phyloP scores from a whole-genome alignment of 2,888 invertebrate genomes.

The Eustalomyia histrio region DNA sequence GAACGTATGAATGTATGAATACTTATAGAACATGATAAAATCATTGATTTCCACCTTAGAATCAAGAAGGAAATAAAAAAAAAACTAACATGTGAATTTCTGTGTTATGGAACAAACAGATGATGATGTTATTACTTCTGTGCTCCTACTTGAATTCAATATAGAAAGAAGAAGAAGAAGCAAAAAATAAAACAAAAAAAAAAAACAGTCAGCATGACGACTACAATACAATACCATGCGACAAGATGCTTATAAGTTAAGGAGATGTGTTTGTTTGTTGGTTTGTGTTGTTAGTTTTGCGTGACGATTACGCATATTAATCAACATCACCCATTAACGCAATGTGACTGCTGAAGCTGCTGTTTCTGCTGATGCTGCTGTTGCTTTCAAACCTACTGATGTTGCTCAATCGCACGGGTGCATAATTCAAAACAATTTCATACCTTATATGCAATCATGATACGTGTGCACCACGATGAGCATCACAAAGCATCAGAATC shows the following conservation, averaged over 20 bases:
- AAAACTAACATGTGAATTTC: neutral
- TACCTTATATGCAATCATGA: slow-evolving; percentile 66
- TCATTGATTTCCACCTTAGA: slow-evolving; percentile 59
- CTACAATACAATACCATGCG: slow-evolving; percentile 21
- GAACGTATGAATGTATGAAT: slow-evolving; percentile 5
- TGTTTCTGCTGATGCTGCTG: slow-evolving; percentile 46
- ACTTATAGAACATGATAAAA: slow-evolving; percentile 37
- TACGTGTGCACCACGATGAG: slow-evolving; percentile 52
- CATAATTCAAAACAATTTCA: slow-evolving; percentile 68
- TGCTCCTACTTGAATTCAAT: neutral
- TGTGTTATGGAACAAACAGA: slow-evolving; percentile 40
- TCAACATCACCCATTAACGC: slow-evolving; percentile 65
- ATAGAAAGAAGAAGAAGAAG: neutral
- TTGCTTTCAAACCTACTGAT: slow-evolving; percentile 44
- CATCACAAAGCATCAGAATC: slow-evolving; percentile 35
- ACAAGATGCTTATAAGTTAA: slow-evolving; percentile 40
- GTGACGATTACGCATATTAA: slow-evolving; percentile 66
- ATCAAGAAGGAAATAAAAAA: slow-evolving; percentile 14
- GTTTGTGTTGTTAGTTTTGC: slow-evolving; percentile 60
- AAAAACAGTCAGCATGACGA: slow-evolving; percentile 67
- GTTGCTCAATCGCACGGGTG: slow-evolving; percentile 64
- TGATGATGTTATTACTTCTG: slow-evolving; percentile 37
- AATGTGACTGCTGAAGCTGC: slow-evolving; percentile 47
- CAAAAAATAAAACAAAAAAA: neutral
- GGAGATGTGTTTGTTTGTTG: slow-evolving; percentile 34